phyloP scores from a whole-genome alignment of 2,888 invertebrate species.

The Deilephila porcellus region DNA sequence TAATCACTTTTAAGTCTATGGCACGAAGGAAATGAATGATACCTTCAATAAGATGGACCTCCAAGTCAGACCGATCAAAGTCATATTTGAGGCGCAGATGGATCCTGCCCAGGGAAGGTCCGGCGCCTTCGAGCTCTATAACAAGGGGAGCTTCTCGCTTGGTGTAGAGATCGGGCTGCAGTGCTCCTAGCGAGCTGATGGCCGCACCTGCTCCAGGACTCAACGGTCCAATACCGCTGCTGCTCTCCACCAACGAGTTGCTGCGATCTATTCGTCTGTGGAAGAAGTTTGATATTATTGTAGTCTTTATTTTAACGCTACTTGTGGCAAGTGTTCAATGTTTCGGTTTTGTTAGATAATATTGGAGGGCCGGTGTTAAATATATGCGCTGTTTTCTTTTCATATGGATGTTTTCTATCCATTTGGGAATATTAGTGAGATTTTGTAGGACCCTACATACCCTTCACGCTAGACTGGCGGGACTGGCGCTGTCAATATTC shows the following conservation, averaged over 20 bases:
- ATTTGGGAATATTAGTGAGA: too few relatives aligned
- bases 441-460: too few relatives aligned
- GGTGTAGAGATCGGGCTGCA: slow-evolving; percentile 95
- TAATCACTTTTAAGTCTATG: too few relatives aligned
- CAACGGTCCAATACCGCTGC: slow-evolving; percentile 73
- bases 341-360: too few relatives aligned
- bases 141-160: slow-evolving; percentile 91
- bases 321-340: too few relatives aligned
- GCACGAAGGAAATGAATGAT: background rate
- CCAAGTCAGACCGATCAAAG: slow-evolving; percentile 94
- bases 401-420: too few relatives aligned
- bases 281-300: slow-evolving; percentile 32
- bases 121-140: slow-evolving; percentile 86
- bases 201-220: slow-evolving; percentile 74
- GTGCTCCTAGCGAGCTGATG: slow-evolving; percentile 87
- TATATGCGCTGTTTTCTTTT: too few relatives aligned
- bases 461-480: too few relatives aligned
- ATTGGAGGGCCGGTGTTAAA: too few relatives aligned
- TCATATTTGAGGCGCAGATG: slow-evolving; percentile 95
- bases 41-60: slow-evolving; percentile 97
- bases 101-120: slow-evolving; percentile 91
- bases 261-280: slow-evolving; percentile 81
- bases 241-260: slow-evolving; percentile 80
- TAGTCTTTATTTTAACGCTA: too few relatives aligned
- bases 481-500: too few relatives aligned